Evolutionary conservation across 2,888 invertebrate genomes (phyloP).

Genomic region (Dynastes hyllus): DNA sequence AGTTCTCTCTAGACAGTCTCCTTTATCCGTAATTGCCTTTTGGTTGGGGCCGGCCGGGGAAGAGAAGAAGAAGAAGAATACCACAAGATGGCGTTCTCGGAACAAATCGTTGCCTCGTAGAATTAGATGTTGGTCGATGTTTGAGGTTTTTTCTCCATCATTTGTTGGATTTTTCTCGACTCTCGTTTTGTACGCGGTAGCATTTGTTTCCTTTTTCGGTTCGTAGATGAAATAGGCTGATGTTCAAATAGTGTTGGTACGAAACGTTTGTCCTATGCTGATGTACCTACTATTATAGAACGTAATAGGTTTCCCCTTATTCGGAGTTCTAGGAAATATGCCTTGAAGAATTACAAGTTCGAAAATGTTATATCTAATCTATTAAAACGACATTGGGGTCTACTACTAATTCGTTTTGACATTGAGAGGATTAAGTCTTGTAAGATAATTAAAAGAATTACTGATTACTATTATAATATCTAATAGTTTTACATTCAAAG

Average conservation of each 20-base stretch:
- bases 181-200: neutral
- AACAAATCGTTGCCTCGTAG: constrained; percentile 32
- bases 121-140: constrained; percentile 24
- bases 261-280: neutral
- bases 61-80: neutral
- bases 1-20: neutral
- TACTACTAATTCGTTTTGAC: too few relatives aligned
- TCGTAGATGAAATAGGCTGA: constrained; percentile 1
- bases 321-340: neutral
- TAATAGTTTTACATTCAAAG: too few relatives aligned
- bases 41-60: neutral
- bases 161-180: neutral
- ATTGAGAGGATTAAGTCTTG: too few relatives aligned
- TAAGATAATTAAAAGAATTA: too few relatives aligned
- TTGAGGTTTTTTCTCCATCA: neutral
- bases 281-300: neutral
- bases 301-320: neutral
- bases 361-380: neutral
- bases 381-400: too few relatives aligned
- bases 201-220: neutral
- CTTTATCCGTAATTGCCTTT: constrained; percentile 7
- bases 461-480: too few relatives aligned
- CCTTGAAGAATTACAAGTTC: neutral
- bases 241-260: neutral
- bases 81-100: constrained; percentile 29